Evolutionary conservation across 2,113 vertebrate species (phyloP).

Genomic region (Mionectes macconnelli): DNA sequence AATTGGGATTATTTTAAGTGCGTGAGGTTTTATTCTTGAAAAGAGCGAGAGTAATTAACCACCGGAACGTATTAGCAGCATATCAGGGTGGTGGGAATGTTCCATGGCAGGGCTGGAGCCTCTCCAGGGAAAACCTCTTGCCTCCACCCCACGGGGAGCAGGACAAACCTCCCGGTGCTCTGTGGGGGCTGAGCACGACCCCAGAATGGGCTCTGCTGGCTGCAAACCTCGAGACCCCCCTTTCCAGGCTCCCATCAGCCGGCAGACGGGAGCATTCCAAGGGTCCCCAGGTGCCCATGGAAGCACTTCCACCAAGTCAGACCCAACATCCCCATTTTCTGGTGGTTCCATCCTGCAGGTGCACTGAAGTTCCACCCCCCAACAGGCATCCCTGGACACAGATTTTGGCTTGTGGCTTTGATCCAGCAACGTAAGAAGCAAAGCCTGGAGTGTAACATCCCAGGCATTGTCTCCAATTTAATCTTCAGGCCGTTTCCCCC

Average conservation of each 20-base stretch:
- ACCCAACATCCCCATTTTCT: rapidly evolving
- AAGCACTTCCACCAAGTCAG: rapidly evolving
- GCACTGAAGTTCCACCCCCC: not conserved
- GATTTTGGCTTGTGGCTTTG: not conserved
- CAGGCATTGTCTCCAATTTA: not conserved
- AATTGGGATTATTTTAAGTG: not conserved
- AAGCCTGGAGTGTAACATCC: not conserved
- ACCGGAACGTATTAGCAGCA: not conserved
- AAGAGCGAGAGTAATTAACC: not conserved
- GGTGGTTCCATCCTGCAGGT: rapidly evolving
- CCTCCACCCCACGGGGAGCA: not conserved
- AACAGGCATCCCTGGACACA: not conserved
- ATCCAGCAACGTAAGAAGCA: not conserved
- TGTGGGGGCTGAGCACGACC: not conserved
- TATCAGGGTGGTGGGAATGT: not conserved
- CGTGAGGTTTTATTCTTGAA: not conserved
- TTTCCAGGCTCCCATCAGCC: not conserved
- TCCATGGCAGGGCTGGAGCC: not conserved
- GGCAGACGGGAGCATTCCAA: not conserved
- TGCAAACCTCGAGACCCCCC: not conserved
- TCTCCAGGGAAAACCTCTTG: not conserved
- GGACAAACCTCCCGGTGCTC: not conserved
- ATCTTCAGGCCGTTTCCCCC: not conserved
- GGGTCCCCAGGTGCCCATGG: not conserved
- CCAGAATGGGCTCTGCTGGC: not conserved